phyloP scores from a whole-genome alignment of 1,140 invertebrate genomes.

The Chelonus insularis region DNA sequence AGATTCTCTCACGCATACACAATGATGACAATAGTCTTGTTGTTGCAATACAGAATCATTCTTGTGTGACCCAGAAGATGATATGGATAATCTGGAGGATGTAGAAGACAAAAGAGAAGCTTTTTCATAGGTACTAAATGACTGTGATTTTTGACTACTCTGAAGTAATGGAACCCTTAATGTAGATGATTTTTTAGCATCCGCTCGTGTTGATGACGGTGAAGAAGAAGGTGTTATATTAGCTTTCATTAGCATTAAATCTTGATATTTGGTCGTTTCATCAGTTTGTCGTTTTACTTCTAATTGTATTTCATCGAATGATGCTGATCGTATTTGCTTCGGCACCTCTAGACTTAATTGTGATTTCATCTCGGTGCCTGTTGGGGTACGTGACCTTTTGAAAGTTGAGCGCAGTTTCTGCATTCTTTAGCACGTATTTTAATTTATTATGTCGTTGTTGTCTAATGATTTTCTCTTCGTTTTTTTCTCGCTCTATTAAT shows the following conservation, averaged over 20 bases:
- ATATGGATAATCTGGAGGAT: conserved; percentile 24
- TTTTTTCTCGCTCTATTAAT: not conserved
- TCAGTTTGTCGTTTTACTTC: conserved; percentile 66
- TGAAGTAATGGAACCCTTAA: conserved; percentile 69
- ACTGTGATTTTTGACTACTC: conserved; percentile 70
- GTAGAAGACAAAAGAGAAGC: conserved; percentile 58
- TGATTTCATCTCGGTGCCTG: conserved; percentile 85
- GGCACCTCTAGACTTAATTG: conserved; percentile 86
- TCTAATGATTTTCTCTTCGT: too few species aligned
- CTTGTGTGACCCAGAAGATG: conserved; percentile 11
- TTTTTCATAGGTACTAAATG: conserved; percentile 74
- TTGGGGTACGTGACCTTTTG: conserved; percentile 82
- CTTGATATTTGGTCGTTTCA: conserved; percentile 15
- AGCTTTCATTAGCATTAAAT: conserved; percentile 29
- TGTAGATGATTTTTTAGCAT: conserved; percentile 54
- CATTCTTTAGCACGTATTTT: conserved; percentile 59
- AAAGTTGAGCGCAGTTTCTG: conserved; percentile 82
- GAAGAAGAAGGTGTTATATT: conserved; percentile 47
- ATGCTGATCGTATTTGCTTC: conserved; percentile 80
- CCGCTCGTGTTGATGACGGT: conserved; percentile 50
- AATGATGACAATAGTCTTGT: conserved; percentile 51
- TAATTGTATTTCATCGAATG: conserved; percentile 85
- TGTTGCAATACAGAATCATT: conserved; percentile 38
- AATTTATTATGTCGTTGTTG: not conserved
- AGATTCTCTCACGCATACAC: conserved; percentile 57